These are phyloP conservation scores for Danaus melanippus DNA, from an alignment of 1,140 invertebrate genomes.

Conservation along the genomic window DNA sequence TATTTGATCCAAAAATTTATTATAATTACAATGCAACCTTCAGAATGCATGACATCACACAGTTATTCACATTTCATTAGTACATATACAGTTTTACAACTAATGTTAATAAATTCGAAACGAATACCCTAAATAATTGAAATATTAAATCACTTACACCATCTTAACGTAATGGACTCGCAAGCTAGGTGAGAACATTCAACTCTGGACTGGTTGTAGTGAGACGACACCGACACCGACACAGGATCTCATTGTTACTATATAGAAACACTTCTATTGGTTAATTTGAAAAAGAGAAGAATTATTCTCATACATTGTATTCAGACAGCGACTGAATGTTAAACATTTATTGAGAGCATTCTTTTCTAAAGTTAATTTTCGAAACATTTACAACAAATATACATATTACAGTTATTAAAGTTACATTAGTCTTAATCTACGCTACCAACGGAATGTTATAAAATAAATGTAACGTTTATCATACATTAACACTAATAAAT, in stretches of 20 bases:
- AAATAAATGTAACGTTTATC: constrained; percentile 29
- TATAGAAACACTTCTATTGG: no score
- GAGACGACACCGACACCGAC: no score
- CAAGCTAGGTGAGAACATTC: not conserved
- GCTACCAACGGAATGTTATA: constrained; percentile 31
- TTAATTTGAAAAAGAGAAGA: no score
- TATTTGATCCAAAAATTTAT: constrained; percentile 58
- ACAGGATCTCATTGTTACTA: no score
- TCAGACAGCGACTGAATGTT: not conserved
- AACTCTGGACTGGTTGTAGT: no score
- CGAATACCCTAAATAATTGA: constrained; percentile 51
- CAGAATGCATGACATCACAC: constrained; percentile 65
- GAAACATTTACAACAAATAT: constrained; percentile 51
- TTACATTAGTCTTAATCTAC: constrained; percentile 27
- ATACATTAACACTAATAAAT: constrained; percentile 29
- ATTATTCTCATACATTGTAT: no score
- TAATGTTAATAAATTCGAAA: constrained; percentile 68
- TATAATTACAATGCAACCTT: constrained; percentile 52
- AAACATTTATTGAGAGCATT: constrained; percentile 1
- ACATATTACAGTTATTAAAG: constrained; percentile 17
- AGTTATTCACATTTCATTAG: constrained; percentile 61
- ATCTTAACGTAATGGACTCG: constrained; percentile 25
- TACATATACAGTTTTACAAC: constrained; percentile 52
- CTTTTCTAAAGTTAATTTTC: constrained; percentile 11
- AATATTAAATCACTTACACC: constrained; percentile 23